A percentile compares a stretch with the other conserved stretches of the same genome.
phyloP scores from a whole-genome alignment of 1,140 invertebrate genomes.

The Apis florea region DNA sequence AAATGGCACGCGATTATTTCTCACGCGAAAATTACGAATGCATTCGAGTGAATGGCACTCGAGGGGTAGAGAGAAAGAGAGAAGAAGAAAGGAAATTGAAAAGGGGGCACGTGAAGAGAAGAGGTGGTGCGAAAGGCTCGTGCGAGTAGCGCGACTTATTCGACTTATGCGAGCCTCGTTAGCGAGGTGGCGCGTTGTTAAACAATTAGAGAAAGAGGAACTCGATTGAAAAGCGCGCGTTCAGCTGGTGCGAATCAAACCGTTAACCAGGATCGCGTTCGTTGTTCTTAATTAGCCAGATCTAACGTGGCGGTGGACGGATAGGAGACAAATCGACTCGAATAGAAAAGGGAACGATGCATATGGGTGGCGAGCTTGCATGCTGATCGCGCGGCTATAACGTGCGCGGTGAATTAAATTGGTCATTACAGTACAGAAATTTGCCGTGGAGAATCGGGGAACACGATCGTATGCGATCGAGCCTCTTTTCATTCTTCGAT shows the following conservation, averaged over 20 bases:
- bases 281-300: constrained; percentile 72
- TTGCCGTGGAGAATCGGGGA: background rate
- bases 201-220: constrained; percentile 54
- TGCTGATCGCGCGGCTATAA: constrained; percentile 9
- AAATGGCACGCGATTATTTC: background rate
- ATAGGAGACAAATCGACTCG: constrained; percentile 47
- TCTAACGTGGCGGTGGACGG: constrained; percentile 54
- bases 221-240: constrained; percentile 58
- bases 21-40: background rate
- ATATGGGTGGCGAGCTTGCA: background rate
- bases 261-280: constrained; percentile 56
- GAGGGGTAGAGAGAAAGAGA: background rate
- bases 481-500: background rate
- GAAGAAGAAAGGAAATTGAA: constrained; percentile 2
- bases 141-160: constrained; percentile 34
- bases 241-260: constrained; percentile 67
- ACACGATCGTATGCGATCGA: background rate
- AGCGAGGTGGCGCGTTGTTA: constrained; percentile 44
- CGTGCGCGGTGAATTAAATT: constrained; percentile 39
- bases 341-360: constrained; percentile 17
- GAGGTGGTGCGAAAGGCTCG: constrained; percentile 8
- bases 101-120: background rate
- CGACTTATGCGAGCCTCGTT: constrained; percentile 52
- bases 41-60: constrained; percentile 5
- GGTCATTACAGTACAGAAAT: constrained; percentile 30